These are phyloP conservation scores for Thereuonema tuberculata DNA, from an alignment of 1,140 invertebrate genomes.

Conservation along the genomic window DNA sequence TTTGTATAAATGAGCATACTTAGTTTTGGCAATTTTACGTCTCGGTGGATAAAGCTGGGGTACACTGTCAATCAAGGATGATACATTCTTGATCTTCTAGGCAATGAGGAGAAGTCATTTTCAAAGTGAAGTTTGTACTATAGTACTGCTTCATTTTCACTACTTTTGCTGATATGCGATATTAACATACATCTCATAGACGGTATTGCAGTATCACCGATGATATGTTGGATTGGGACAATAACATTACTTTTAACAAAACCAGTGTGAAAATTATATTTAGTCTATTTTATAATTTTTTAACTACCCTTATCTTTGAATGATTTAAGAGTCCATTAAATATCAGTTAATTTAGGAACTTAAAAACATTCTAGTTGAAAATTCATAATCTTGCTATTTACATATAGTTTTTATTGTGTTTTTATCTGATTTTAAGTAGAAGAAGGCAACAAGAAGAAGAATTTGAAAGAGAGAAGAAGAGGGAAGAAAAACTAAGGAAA, in stretches of 20 bases:
- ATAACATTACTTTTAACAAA: not conserved
- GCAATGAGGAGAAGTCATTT: too few species aligned
- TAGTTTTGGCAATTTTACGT: too few species aligned
- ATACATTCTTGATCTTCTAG: too few species aligned
- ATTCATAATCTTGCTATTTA: not conserved
- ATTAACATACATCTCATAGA: not conserved
- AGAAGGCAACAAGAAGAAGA: constrained; percentile 29
- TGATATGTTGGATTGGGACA: not conserved
- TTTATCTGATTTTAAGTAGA: not conserved
- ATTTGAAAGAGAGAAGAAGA: constrained; percentile 25
- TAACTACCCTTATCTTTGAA: not conserved
- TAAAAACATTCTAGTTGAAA: not conserved
- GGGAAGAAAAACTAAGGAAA: constrained; percentile 10
- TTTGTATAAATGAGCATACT: not conserved
- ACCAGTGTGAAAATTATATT: not conserved
- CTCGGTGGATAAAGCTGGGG: too few species aligned
- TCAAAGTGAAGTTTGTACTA: too few species aligned
- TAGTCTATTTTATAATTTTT: not conserved
- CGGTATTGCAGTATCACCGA: not conserved
- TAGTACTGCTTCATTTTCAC: not conserved
- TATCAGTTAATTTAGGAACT: not conserved
- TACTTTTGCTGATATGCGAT: too few species aligned
- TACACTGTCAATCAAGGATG: too few species aligned
- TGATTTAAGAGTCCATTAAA: not conserved
- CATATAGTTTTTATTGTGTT: not conserved